Percentiles rank a stretch among this genome's conserved stretches.
These are phyloP conservation scores for Crocuta crocuta DNA, from an alignment of 2,113 vertebrate genomes.

Conservation along the genomic window DNA sequence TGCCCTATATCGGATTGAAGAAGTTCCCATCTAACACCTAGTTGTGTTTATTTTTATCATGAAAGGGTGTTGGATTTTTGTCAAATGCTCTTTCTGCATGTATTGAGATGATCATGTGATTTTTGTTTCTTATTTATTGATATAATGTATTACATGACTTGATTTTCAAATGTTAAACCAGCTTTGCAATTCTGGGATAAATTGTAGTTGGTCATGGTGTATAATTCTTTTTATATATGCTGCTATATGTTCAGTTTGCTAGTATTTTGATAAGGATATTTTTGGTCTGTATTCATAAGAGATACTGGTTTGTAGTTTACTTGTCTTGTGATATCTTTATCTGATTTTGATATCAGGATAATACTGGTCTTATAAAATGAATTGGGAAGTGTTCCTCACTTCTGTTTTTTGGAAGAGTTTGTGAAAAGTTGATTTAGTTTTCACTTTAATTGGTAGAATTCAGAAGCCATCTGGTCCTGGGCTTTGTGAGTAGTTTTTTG, in stretches of 20 bases:
- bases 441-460: neutral
- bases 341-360: neutral
- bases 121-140: neutral
- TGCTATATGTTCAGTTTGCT: neutral
- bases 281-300: neutral
- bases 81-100: neutral
- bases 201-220: neutral
- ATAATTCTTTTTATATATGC: neutral
- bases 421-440: neutral
- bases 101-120: neutral
- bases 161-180: conserved; percentile 31
- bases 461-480: neutral
- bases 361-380: neutral
- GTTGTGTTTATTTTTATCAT: neutral
- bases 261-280: conserved; percentile 26
- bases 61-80: neutral
- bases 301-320: neutral
- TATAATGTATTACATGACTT: neutral
- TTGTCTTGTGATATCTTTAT: neutral
- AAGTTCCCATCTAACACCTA: neutral
- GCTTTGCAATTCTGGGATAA: neutral
- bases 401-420: neutral
- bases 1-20: neutral
- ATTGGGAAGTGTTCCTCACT: neutral
- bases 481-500: neutral